Percentiles rank a stretch among this genome's conserved stretches.
These are phyloP conservation scores for Numida meleagris DNA, from an alignment of 2,113 vertebrate genomes.

Conservation along the genomic window DNA sequence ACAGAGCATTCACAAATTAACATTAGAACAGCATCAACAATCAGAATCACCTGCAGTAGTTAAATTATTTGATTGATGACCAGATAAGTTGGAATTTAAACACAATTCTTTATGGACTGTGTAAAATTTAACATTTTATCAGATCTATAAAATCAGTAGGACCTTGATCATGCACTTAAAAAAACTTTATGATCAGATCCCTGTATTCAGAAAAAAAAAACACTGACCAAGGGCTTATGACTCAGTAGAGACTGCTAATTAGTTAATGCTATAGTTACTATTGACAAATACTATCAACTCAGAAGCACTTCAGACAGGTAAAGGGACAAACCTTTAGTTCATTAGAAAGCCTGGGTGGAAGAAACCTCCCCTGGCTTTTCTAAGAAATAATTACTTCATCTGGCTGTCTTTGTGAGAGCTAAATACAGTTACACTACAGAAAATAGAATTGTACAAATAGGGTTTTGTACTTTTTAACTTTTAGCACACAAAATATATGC, in stretches of 20 bases:
- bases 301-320: not conserved
- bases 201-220: not conserved
- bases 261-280: not conserved
- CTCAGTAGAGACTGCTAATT: not conserved
- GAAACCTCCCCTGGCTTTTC: not conserved
- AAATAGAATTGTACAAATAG: not conserved
- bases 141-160: not conserved
- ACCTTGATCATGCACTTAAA: not conserved
- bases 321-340: not conserved
- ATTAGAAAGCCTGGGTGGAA: not conserved
- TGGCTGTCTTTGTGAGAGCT: not conserved
- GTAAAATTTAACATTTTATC: not conserved
- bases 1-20: not conserved
- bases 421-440: not conserved
- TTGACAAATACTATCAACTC: not conserved
- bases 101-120: not conserved
- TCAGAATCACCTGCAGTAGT: not conserved
- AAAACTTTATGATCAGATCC: not conserved
- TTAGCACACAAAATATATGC: not conserved
- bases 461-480: not conserved
- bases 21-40: not conserved
- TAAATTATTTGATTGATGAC: not conserved
- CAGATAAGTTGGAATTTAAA: not conserved
- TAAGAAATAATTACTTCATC: conserved; percentile 10
- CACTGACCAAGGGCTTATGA: not conserved